Conservation (phyloP, 2,113 vertebrate species). For the Ophthalmotilapia sp. region DNA sequence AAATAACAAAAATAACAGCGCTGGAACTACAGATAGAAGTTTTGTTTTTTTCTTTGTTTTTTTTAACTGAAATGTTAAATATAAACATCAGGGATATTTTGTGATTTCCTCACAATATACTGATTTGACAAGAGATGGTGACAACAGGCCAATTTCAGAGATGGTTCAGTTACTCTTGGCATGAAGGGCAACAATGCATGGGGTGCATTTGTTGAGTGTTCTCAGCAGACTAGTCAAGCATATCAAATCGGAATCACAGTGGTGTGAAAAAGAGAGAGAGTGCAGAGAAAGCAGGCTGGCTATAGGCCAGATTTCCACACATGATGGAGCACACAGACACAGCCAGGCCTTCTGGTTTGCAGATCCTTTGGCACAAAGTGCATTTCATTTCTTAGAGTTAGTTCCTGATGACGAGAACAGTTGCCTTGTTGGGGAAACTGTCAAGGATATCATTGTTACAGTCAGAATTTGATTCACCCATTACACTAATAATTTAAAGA, state of each 20-base stretch:
- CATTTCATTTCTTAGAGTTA: constrained; percentile 6
- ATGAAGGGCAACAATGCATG: neutral
- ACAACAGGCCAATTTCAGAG: neutral
- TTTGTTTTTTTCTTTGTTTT: neutral
- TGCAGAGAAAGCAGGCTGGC: constrained; percentile 23
- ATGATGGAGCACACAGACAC: constrained; percentile 23
- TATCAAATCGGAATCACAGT: constrained; percentile 42
- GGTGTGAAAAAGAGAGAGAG: constrained; percentile 18
- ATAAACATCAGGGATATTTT: neutral
- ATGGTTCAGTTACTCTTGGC: neutral
- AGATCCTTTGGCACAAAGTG: neutral
- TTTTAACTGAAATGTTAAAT: neutral
- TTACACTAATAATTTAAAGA: neutral
- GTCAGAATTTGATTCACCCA: neutral
- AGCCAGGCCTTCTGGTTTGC: constrained; percentile 25
- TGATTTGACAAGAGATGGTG: neutral
- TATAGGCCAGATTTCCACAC: constrained; percentile 43
- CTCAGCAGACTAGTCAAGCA: constrained; percentile 37
- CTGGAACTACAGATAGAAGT: neutral
- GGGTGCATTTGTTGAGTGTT: constrained; percentile 1
- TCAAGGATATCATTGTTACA: neutral
- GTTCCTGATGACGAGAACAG: neutral
- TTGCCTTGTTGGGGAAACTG: neutral
- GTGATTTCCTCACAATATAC: neutral
- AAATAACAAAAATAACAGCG: neutral